Conservation (phyloP, 92 coral and sea anemone genomes). For the Porites divaricata region DNA sequence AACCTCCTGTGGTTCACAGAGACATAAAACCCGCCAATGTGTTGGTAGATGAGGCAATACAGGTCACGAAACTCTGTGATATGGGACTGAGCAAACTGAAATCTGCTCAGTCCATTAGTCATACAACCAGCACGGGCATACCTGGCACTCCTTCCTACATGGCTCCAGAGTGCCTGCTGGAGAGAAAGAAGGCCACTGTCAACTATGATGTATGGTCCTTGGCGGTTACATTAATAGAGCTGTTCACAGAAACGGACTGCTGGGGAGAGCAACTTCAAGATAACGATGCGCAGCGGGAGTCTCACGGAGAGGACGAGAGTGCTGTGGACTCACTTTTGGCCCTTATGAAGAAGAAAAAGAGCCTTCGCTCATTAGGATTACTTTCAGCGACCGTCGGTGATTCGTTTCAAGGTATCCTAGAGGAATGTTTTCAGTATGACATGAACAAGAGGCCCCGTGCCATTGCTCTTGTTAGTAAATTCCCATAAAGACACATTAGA, state of each 20-base stretch:
- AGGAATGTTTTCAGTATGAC: slow-evolving; percentile 57
- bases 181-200: slow-evolving; percentile 50
- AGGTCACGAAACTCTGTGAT: slow-evolving; percentile 60
- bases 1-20: slow-evolving; percentile 66
- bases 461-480: slow-evolving; percentile 60
- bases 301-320: too few relatives aligned
- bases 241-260: slow-evolving; percentile 52
- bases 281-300: background rate
- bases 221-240: slow-evolving; percentile 45
- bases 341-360: slow-evolving; percentile 31
- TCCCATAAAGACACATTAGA: slow-evolving; percentile 8
- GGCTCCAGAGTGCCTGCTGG: slow-evolving; percentile 72
- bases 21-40: slow-evolving; percentile 81
- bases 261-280: slow-evolving; percentile 51
- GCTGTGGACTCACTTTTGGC: slow-evolving; percentile 38
- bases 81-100: slow-evolving; percentile 55
- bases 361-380: slow-evolving; percentile 31
- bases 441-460: slow-evolving; percentile 38
- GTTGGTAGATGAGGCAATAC: slow-evolving; percentile 39
- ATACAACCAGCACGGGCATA: slow-evolving; percentile 34
- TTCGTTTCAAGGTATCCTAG: slow-evolving; percentile 44
- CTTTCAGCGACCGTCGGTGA: slow-evolving; percentile 33
- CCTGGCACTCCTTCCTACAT: slow-evolving; percentile 66
- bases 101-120: slow-evolving; percentile 37
- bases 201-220: slow-evolving; percentile 70